Percentiles rank a stretch among this genome's conserved stretches.
Conservation (phyloP, 2,888 invertebrate species). For the Griposia aprilina region DNA sequence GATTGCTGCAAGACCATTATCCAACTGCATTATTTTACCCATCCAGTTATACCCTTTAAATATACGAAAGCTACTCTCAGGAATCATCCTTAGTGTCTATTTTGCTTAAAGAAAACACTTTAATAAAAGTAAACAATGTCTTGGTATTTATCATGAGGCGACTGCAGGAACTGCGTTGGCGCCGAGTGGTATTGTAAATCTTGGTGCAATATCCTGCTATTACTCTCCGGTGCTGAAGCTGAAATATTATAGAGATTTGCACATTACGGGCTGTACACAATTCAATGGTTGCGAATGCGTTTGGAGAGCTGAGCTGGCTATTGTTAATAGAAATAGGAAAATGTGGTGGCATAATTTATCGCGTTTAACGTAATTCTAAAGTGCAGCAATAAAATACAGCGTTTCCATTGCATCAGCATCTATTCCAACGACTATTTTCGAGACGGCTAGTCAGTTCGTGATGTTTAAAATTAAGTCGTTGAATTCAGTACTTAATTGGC, state of each 20-base stretch:
- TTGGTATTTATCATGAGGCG: conserved; percentile 52
- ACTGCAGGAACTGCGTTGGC: conserved; percentile 54
- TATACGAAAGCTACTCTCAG: background rate
- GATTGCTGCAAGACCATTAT: background rate
- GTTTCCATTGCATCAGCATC: background rate
- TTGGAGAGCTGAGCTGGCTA: conserved; percentile 41
- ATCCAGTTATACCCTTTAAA: too few relatives aligned
- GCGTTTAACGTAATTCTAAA: conserved; percentile 31
- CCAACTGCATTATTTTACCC: background rate
- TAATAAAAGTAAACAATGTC: conserved; percentile 55
- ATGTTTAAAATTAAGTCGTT: background rate
- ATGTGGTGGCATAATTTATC: conserved; percentile 37
- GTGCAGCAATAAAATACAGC: conserved; percentile 18
- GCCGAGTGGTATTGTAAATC: conserved; percentile 61
- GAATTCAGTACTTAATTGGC: too few relatives aligned
- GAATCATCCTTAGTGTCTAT: background rate
- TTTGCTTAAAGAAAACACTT: conserved; percentile 45
- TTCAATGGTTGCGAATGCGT: conserved; percentile 49
- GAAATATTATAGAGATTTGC: conserved; percentile 64
- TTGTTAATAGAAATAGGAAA: conserved; percentile 47
- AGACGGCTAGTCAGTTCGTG: background rate
- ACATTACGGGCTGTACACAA: conserved; percentile 53
- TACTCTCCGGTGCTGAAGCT: conserved; percentile 61
- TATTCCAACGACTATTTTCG: background rate
- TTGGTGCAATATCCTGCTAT: conserved; percentile 66